Evolutionary conservation across 2,888 invertebrate species (phyloP), one percentile per base, ranked within the genome.

Genomic region (Augochlorella aurata): DNA sequence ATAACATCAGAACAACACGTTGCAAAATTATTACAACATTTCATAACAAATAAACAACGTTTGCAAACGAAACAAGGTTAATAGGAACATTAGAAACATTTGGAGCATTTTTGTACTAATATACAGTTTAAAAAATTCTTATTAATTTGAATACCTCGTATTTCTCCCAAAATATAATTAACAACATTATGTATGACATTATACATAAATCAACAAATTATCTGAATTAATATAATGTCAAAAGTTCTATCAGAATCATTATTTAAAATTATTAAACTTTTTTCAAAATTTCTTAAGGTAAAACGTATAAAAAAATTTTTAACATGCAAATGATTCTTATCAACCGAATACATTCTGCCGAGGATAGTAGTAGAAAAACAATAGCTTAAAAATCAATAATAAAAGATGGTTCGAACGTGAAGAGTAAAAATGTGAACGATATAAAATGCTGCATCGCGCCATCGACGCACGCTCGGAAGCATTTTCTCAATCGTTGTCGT

Each of bases 401-500:
- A 18, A 68, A 71, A 54, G 38, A 47, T 29, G 10, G n/a, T 18
- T 47, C 8, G 10, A 29, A 79, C 4, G 4, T 45, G 18, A 29
- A 21, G 49, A 45, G 61, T 66, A 18, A 52, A 24, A 67, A 9
- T 38, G 45, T 45, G 38, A 77, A 24, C 47, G 45, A 47, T 47
- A 66, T 16, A 10, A 16, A n/a, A 44, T 12, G 2, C 18, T 70
- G 1, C 18, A 9, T 54, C 24, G n/a, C 9, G n/a, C 5, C n/a
- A 50, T 66, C 24, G 14, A 52, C n/a, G 44, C 18, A 66, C 24
- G n/a, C 45, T 44, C 44, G 10, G 0, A 72, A 75, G n/a, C 44
- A 50, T 58, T 68, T 68, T 61, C 24, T 79, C 61, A 44, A 75
- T 29, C 66, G 16, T 68, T 12, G 49, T 72, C 29, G 52, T 79